phyloP scores from a whole-genome alignment of 2,888 invertebrate genomes.

The Timema cristinae region DNA sequence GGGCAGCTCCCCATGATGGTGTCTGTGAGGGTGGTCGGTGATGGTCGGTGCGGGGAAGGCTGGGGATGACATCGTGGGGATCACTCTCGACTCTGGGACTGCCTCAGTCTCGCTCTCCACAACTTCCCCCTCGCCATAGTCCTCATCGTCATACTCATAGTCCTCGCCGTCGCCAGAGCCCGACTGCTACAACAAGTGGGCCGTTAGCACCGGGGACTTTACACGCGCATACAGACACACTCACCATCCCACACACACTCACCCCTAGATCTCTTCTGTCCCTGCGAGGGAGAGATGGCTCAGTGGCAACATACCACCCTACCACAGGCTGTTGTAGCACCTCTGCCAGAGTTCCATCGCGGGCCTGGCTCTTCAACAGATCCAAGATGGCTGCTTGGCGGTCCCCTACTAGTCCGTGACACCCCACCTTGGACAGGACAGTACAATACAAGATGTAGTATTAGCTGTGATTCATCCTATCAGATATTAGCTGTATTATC shows the following conservation, averaged over 20 bases:
- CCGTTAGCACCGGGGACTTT: background rate
- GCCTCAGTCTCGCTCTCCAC: conserved; percentile 43
- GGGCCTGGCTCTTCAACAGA: conserved; percentile 62
- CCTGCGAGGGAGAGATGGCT: conserved; percentile 42
- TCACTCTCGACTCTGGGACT: conserved; percentile 35
- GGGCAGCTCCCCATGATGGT: conserved; percentile 44
- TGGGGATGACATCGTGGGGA: conserved; percentile 43
- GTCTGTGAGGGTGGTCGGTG: conserved; percentile 44
- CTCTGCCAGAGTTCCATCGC: conserved; percentile 67
- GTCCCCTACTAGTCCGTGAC: conserved; percentile 66
- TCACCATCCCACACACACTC: background rate
- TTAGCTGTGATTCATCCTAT: no score
- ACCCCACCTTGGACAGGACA: conserved; percentile 56
- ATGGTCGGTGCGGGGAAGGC: conserved; percentile 35
- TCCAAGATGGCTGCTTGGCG: conserved; percentile 63
- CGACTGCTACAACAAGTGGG: conserved; percentile 23
- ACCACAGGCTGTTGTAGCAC: conserved; percentile 64
- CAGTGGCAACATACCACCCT: conserved; percentile 64
- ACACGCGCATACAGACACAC: no score
- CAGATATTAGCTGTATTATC: no score
- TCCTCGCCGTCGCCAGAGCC: conserved; percentile 41
- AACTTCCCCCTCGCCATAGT: conserved; percentile 44
- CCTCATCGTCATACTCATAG: conserved; percentile 40
- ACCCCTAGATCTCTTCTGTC: conserved; percentile 40
- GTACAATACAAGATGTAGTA: background rate